Evolutionary conservation across 2,888 invertebrate species (phyloP), one percentile per base, ranked within the genome.

Genomic region (Myopa testacea): DNA sequence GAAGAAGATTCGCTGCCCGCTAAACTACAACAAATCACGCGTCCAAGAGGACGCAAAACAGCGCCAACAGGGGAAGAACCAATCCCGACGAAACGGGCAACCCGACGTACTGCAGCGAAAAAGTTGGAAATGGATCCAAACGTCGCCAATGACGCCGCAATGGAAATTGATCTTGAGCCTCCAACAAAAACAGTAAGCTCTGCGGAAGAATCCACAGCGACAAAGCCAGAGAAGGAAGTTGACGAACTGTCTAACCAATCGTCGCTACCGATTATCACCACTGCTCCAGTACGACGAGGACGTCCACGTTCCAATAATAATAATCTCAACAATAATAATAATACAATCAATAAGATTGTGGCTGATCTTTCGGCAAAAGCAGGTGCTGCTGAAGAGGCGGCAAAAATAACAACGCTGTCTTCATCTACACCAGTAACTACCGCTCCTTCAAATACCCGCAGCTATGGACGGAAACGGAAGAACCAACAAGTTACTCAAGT

Each of bases 381-480:
- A 12, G 85, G 85, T 65, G 85, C 87, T 4, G 60, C 81, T 4
- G 77, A 77, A 12, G 82, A 82, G 1, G 80, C 79, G 50, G 80
- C 78, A 16, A 55, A 79, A 58, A 74, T 77, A 8, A 78, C 81
- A 26, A 79, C 80, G 19, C 19, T 16, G 55, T 37, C 65, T 16
- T 78, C 80, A 4, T 76, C 79, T 71, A 60, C 78, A 55, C 10
- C 68, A 19, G 79, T 76, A 4, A 78, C 79, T 60, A 67, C 78
- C 38, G 34, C 73, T 0, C 14, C 73, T 12, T 12, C 38, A 19
- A 73, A 62, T n/a, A 45, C 63, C 62, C 40, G 60, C 77, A 45
- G 81, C 78, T 71, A 62, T 70, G 86, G 85, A 2, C 85, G 89
- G n/a, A 89, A 89, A 78, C 85, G 89, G 4, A 89, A 88, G 81